Conservation (phyloP, 2,797 vertebrate species). For the Lophotriccus pileatus region DNA sequence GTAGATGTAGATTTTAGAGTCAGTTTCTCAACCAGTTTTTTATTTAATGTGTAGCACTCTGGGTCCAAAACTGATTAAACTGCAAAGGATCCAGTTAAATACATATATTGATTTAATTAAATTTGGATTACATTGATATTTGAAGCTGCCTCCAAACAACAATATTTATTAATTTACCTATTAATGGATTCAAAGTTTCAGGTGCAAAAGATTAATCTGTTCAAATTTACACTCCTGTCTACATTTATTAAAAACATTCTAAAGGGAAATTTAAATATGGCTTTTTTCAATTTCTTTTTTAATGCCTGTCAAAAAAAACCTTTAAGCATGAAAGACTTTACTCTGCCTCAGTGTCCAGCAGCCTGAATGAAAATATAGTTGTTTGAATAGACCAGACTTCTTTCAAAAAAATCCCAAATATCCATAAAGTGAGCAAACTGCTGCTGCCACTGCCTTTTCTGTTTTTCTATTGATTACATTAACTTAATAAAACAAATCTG, state of each 20-base stretch:
- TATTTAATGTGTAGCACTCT: not conserved
- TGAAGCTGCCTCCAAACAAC: not conserved
- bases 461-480: conserved; percentile 24
- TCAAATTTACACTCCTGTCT: not conserved
- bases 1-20: not conserved
- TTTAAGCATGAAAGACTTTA: not conserved
- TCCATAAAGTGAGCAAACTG: conserved; percentile 25
- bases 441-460: not conserved
- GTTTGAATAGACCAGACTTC: not conserved
- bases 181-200: not conserved
- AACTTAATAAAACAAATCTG: conserved; percentile 61
- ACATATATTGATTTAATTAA: not conserved
- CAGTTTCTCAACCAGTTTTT: not conserved
- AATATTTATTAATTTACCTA: not conserved
- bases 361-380: not conserved
- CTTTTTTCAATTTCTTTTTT: not conserved
- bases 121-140: not conserved
- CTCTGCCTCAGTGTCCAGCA: not conserved
- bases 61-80: not conserved
- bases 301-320: not conserved
- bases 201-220: not conserved
- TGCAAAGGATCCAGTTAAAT: not conserved
- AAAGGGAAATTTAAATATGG: not conserved
- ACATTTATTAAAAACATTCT: not conserved
- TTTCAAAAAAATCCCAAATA: not conserved